A percentile compares a stretch with the other conserved stretches of the same genome.
These are phyloP conservation scores for Sinotaia quadrata DNA, from an alignment of 2,888 invertebrate species.

Conservation along the genomic window DNA sequence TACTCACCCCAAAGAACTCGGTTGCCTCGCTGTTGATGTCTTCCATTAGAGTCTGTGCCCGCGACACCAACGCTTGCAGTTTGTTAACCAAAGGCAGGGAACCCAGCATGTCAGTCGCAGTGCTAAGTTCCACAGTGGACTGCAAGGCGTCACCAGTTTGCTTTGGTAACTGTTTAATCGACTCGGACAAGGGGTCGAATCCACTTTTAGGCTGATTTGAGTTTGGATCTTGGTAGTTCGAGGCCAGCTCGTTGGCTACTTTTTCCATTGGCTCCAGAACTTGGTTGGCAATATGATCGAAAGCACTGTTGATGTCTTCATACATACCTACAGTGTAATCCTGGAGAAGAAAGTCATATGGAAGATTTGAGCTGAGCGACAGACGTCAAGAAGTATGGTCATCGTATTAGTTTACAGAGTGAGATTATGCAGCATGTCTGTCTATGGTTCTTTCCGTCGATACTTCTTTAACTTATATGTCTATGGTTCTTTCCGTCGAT, in stretches of 20 bases:
- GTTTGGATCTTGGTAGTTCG: slow-evolving; percentile 6
- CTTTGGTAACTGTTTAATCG: slow-evolving; percentile 22
- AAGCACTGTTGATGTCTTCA: slow-evolving; percentile 19
- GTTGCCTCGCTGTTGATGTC: slow-evolving; percentile 32
- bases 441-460: too few relatives aligned
- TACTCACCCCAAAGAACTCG: slow-evolving; percentile 33
- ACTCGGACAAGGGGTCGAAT: slow-evolving; percentile 20
- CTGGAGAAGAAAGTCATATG: too few relatives aligned
- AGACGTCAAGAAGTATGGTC: too few relatives aligned
- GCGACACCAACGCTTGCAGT: slow-evolving; percentile 16
- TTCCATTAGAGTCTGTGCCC: slow-evolving; percentile 29
- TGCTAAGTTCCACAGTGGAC: slow-evolving; percentile 8
- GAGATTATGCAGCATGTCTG: too few relatives aligned
- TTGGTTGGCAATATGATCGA: slow-evolving; percentile 9
- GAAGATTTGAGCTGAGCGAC: too few relatives aligned
- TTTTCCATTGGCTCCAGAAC: slow-evolving; percentile 21
- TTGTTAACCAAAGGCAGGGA: slow-evolving; percentile 25
- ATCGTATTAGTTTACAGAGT: too few relatives aligned
- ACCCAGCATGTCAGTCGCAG: slow-evolving; percentile 8
- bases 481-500: too few relatives aligned
- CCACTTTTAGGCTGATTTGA: not conserved
- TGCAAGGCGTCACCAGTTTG: slow-evolving; percentile 10
- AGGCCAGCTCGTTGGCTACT: slow-evolving; percentile 2
- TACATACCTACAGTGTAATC: slow-evolving; percentile 14
- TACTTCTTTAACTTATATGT: too few relatives aligned